Evolutionary conservation across 2,797 vertebrate genomes (phyloP), one percentile per base, ranked within the genome.

Genomic region (Sebastes cheni): DNA sequence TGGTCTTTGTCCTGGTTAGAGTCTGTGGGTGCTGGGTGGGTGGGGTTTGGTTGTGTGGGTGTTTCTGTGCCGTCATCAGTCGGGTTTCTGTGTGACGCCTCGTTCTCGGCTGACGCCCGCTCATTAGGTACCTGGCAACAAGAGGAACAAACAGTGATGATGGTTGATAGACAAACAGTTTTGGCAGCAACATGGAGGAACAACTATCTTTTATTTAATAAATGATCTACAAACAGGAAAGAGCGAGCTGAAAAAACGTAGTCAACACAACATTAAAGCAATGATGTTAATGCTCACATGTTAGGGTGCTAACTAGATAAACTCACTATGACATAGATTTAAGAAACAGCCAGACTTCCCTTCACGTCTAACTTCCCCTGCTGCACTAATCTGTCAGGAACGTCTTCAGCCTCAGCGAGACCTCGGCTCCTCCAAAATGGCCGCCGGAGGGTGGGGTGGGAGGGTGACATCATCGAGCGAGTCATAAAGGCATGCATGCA

Each of bases 81-180:
- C 1, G 67, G 36, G 34, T 66, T 85, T 66, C 42, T 11, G 6
- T 13, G 65, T 0, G 60, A 25, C 16, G 72, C 64, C n/a, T 62
- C 39, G 10, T 72, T 67, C 39, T 79, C 78, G 0, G 61, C n/a
- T 4, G 74, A 23, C 27, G 55, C 61, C 60, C 2, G 58, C 8
- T 81, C 80, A 8, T 79, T 76, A 81, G 73, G 70, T 58, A 77
- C 88, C 93, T 94, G 36, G 80, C 68, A 75, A 90, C 79, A 4
- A 61, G 54, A 72, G 54, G 32, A 80, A 69, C 25, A 83, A 76
- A 88, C 64, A 75, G 23, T 36, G 39, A 79, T 2, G 7, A n/a
- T 1, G 20, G 30, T 8, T n/a, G 20, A 20, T 8, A 52, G 50
- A 2, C 50, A 0, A 0, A n/a, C 8, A 52, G 50, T 46, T 46